These are phyloP conservation scores for Calameuta idolon DNA, from an alignment of 2,888 invertebrate species.

Conservation along the genomic window DNA sequence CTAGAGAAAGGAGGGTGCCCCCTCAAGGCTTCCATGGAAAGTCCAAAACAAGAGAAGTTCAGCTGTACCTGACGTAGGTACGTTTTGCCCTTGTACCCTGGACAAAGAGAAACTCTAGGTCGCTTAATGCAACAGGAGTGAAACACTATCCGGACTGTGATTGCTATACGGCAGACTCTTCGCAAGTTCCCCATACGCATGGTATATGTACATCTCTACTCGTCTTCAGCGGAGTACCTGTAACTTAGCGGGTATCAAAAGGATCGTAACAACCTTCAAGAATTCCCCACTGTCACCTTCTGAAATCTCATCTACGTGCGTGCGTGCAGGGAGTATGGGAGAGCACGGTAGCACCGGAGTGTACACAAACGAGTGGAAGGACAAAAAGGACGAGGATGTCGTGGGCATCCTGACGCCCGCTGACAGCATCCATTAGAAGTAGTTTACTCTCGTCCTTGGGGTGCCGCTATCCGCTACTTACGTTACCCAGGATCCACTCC, in stretches of 20 bases:
- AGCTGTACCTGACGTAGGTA: not conserved
- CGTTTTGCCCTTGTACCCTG: not conserved
- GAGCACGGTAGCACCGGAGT: not conserved
- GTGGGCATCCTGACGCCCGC: conserved; percentile 20
- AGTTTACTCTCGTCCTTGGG: conserved; percentile 54
- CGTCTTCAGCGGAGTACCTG: not conserved
- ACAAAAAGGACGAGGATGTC: not conserved
- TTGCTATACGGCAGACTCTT: conserved; percentile 36
- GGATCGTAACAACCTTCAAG: not conserved
- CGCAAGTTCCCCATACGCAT: not conserved
- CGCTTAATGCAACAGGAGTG: conserved; percentile 22
- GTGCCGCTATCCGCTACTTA: conserved; percentile 24
- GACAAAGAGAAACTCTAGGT: not conserved
- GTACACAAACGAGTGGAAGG: not conserved
- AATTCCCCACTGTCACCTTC: not conserved
- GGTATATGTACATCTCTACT: not conserved
- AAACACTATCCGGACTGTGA: conserved; percentile 55
- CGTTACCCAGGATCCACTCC: not conserved
- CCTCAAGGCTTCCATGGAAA: not conserved
- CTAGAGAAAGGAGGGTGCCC: not conserved
- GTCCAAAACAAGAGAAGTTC: not conserved
- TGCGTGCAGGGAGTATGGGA: not conserved
- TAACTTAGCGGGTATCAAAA: not conserved
- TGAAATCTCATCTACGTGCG: not conserved
- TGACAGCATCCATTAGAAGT: conserved; percentile 59